phyloP scores from a whole-genome alignment of 2,888 invertebrate genomes.

The Cryptocephalus moraei region DNA sequence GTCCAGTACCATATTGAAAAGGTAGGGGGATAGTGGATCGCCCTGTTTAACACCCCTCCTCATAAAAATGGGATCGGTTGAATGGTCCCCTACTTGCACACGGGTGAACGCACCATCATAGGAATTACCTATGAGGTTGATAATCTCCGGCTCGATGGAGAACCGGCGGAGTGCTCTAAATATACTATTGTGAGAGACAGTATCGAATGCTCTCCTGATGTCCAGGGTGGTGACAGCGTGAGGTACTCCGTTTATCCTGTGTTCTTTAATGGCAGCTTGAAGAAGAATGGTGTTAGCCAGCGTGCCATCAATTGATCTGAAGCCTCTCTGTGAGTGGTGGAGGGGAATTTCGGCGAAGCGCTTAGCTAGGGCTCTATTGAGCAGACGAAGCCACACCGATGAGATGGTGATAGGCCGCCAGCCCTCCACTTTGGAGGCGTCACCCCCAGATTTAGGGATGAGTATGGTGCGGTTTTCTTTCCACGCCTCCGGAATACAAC shows the following conservation, averaged over 20 bases:
- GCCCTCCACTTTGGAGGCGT: slow-evolving; percentile 9
- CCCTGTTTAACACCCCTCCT: slow-evolving; percentile 33
- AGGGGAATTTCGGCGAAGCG: slow-evolving; percentile 7
- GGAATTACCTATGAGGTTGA: background rate
- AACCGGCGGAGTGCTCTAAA: slow-evolving; percentile 8
- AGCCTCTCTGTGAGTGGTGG: slow-evolving; percentile 21
- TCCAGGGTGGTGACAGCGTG: slow-evolving; percentile 11
- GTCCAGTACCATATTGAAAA: slow-evolving; percentile 22
- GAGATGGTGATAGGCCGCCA: slow-evolving; percentile 25
- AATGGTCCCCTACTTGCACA: slow-evolving; percentile 5
- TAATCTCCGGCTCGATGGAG: slow-evolving; percentile 3
- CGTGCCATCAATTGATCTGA: slow-evolving; percentile 28
- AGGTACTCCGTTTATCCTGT: background rate
- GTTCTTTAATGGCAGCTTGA: slow-evolving; percentile 12
- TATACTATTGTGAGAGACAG: slow-evolving; percentile 14
- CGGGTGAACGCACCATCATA: slow-evolving; percentile 4
- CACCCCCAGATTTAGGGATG: too few species aligned
- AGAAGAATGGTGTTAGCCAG: slow-evolving; percentile 27
- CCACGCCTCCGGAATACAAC: too few species aligned
- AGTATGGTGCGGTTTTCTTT: too few species aligned
- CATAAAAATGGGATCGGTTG: slow-evolving; percentile 7
- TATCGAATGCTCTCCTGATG: slow-evolving; percentile 16
- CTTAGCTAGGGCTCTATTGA: slow-evolving; percentile 18
- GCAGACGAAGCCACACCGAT: slow-evolving; percentile 16
- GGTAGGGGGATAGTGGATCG: slow-evolving; percentile 28